A percentile compares a stretch with the other conserved stretches of the same genome.
phyloP scores from a whole-genome alignment of 2,797 vertebrate genomes.

The Bradypus variegatus region DNA sequence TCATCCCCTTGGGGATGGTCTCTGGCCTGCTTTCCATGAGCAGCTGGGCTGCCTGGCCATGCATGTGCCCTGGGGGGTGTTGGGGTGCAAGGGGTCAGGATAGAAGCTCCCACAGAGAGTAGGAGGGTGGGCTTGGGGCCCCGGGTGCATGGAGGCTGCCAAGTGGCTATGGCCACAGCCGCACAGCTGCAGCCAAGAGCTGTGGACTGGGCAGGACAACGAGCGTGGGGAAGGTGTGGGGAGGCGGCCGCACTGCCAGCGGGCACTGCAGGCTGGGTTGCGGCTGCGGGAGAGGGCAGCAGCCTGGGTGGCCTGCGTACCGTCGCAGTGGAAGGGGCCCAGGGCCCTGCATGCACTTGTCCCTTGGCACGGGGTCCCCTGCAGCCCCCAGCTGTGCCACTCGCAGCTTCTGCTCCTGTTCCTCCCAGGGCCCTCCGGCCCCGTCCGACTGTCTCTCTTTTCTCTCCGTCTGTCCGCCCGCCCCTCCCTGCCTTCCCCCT shows the following conservation, averaged over 20 bases:
- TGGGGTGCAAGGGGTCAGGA: fast-evolving
- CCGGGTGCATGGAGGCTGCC: fast-evolving
- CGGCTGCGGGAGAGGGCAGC: background rate
- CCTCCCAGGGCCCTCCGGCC: constrained; percentile 33
- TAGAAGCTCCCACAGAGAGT: fast-evolving
- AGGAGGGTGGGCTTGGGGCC: fast-evolving
- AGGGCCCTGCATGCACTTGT: constrained; percentile 15
- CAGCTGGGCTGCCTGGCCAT: background rate
- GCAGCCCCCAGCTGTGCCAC: constrained; percentile 31
- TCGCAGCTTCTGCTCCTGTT: constrained; percentile 36
- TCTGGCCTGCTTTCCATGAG: background rate
- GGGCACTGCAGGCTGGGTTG: background rate
- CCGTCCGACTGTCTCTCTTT: constrained; percentile 74
- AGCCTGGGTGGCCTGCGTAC: background rate
- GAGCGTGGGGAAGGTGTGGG: background rate
- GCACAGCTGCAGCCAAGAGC: background rate
- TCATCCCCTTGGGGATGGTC: background rate
- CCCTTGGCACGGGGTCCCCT: background rate
- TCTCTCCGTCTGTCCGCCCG: constrained; percentile 66
- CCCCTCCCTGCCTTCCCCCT: constrained; percentile 60
- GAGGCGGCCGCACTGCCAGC: no score
- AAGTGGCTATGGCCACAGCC: no score
- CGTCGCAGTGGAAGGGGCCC: no score
- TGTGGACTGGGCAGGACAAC: background rate
- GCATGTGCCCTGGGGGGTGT: fast-evolving